Evolutionary conservation across 2,797 vertebrate species (phyloP).

Genomic region (Telmatherina bonti): DNA sequence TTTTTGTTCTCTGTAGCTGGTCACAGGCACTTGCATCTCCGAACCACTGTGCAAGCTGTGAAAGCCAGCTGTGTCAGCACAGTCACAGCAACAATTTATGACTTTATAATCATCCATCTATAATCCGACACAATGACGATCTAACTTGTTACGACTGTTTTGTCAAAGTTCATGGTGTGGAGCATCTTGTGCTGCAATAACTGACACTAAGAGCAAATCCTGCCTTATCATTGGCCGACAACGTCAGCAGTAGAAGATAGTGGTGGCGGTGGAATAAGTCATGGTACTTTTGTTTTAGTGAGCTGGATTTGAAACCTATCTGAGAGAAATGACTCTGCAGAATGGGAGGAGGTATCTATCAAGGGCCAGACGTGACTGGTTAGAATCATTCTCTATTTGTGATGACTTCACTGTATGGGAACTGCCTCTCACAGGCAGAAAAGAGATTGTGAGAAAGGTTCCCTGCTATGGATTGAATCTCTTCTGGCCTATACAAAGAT

Average conservation of each 20-base stretch:
- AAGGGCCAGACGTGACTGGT: too few relatives aligned
- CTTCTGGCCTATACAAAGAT: too few relatives aligned
- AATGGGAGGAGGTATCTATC: too few relatives aligned
- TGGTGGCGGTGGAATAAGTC: background rate
- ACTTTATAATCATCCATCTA: slow-evolving; percentile 6
- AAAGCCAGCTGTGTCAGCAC: background rate
- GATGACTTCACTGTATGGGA: too few relatives aligned
- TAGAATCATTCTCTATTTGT: too few relatives aligned
- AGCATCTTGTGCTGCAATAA: background rate
- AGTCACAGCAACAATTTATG: slow-evolving; percentile 5
- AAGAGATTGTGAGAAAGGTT: too few relatives aligned
- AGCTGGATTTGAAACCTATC: background rate
- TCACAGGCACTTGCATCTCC: background rate
- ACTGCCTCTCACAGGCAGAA: too few relatives aligned
- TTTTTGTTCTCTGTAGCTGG: background rate
- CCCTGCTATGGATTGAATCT: too few relatives aligned
- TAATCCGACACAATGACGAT: background rate
- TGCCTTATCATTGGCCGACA: background rate
- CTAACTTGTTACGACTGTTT: background rate
- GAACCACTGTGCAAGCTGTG: background rate
- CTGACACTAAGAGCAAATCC: background rate
- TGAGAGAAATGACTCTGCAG: background rate
- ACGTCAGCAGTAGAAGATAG: background rate
- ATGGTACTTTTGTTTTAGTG: background rate
- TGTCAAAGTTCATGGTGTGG: background rate